Evolutionary conservation across 2,888 invertebrate species (phyloP).

Genomic region (Nezara viridula): DNA sequence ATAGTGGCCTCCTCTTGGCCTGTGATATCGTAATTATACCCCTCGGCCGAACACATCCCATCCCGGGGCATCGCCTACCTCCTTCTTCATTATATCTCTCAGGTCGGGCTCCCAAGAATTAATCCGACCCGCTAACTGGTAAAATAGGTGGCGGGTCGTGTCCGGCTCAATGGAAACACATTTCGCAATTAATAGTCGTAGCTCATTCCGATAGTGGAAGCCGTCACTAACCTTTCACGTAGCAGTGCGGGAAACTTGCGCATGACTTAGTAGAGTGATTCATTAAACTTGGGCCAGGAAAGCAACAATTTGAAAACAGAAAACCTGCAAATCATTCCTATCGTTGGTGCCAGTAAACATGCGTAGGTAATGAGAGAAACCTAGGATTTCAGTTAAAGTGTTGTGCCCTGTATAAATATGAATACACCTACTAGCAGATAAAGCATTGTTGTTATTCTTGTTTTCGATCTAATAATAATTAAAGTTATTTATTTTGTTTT

Average conservation of each 20-base stretch:
- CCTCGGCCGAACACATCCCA: conserved; percentile 39
- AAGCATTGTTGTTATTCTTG: background rate
- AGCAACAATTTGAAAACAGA: background rate
- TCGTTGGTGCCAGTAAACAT: background rate
- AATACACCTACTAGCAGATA: background rate
- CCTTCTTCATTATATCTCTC: conserved; percentile 20
- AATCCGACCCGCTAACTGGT: conserved; percentile 43
- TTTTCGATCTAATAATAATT: too few relatives aligned
- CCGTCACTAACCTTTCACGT: conserved; percentile 43
- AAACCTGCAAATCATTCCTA: background rate
- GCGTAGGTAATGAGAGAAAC: background rate
- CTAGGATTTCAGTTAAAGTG: background rate
- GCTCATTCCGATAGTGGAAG: background rate
- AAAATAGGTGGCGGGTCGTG: conserved; percentile 36
- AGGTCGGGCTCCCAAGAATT: conserved; percentile 10
- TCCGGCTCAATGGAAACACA: conserved; percentile 30
- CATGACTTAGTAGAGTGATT: background rate
- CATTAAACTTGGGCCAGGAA: background rate
- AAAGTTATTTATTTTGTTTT: too few relatives aligned
- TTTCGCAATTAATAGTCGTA: conserved; percentile 22
- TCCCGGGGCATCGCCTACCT: conserved; percentile 23
- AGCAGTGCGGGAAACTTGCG: background rate
- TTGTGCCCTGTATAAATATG: background rate
- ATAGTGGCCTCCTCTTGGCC: conserved; percentile 21
- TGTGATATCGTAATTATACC: conserved; percentile 57